Evolutionary conservation across 2,113 vertebrate genomes (phyloP).

Genomic region (Upupa epops): DNA sequence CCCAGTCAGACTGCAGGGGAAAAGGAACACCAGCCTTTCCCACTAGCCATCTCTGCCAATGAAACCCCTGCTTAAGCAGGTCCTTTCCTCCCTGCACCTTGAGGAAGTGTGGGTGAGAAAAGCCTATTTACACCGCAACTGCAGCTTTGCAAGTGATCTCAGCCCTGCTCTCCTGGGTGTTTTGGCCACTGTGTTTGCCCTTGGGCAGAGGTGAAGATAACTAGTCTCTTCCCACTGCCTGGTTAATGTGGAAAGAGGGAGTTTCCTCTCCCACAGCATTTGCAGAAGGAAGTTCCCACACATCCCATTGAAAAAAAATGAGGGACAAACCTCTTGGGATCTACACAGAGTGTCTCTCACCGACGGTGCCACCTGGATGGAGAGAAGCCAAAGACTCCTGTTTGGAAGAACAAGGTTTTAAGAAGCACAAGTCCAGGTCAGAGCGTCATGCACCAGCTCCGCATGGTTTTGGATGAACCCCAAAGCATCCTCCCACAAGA

Average conservation of each 20-base stretch:
- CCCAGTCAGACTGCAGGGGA: background rate
- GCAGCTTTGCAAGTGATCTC: background rate
- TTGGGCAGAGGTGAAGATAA: background rate
- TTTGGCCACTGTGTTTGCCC: background rate
- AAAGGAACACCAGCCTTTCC: background rate
- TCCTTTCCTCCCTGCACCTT: background rate
- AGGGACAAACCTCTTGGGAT: background rate
- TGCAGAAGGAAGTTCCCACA: background rate
- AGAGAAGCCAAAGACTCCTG: background rate
- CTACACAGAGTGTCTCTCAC: background rate
- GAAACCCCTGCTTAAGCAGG: background rate
- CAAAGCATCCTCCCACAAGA: background rate
- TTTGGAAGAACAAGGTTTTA: background rate
- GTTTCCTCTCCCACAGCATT: background rate
- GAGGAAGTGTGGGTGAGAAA: background rate
- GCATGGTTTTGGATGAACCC: background rate
- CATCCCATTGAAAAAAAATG: background rate
- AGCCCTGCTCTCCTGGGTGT: background rate
- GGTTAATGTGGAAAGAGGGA: background rate
- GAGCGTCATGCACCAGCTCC: background rate
- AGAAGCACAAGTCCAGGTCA: background rate
- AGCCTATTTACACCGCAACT: background rate
- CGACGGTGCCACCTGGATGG: background rate
- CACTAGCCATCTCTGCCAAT: accelerated
- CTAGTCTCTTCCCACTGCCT: accelerated